phyloP scores from a whole-genome alignment of 2,888 invertebrate species.

The Rotaria sp. region DNA sequence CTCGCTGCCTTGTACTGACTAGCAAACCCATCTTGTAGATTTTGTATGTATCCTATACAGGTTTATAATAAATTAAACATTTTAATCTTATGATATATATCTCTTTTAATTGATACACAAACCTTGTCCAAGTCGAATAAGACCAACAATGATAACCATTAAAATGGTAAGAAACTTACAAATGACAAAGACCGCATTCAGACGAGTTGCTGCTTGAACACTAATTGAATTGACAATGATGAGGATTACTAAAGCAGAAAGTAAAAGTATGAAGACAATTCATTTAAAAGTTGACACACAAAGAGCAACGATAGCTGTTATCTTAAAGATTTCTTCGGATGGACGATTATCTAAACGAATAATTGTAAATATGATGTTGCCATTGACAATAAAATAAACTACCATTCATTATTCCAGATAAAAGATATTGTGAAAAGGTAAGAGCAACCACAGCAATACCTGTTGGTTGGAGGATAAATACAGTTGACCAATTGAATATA shows the following conservation, averaged over 20 bases:
- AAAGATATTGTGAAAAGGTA: slow-evolving; percentile 37
- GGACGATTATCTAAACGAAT: slow-evolving; percentile 44
- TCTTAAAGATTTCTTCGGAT: slow-evolving; percentile 42
- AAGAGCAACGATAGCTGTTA: slow-evolving; percentile 45
- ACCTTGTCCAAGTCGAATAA: slow-evolving; percentile 54
- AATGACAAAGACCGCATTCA: slow-evolving; percentile 84
- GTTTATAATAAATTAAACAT: too few relatives aligned
- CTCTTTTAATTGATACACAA: too few relatives aligned
- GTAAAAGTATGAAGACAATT: too few relatives aligned
- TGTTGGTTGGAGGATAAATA: slow-evolving; percentile 47
- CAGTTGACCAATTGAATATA: slow-evolving; percentile 61
- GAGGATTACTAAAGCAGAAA: slow-evolving; percentile 70
- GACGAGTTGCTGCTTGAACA: slow-evolving; percentile 81
- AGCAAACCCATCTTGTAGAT: too few relatives aligned
- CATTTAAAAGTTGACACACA: slow-evolving; percentile 42
- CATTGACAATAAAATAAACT: not conserved
- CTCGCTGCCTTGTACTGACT: too few relatives aligned
- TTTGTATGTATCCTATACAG: too few relatives aligned
- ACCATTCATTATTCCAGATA: not conserved
- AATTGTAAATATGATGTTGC: too few relatives aligned
- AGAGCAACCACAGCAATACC: slow-evolving; percentile 57
- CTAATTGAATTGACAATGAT: slow-evolving; percentile 87
- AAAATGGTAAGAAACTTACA: slow-evolving; percentile 80
- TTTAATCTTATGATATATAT: too few relatives aligned
- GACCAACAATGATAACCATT: slow-evolving; percentile 78